Evolutionary conservation across 2,888 invertebrate genomes (phyloP).

Genomic region (Dione vanillae): DNA sequence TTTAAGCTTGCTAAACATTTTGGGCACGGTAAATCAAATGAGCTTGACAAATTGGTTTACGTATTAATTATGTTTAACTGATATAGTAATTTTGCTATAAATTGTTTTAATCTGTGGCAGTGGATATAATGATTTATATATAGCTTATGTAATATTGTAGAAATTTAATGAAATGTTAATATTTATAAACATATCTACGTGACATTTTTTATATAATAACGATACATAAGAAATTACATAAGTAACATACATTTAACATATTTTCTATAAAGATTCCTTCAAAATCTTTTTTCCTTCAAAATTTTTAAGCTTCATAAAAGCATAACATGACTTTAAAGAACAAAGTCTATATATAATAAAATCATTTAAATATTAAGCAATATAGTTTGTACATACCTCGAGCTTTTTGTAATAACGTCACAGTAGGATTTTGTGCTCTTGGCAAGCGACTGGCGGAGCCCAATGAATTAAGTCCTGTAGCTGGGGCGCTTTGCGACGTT

Average conservation of each 20-base stretch:
- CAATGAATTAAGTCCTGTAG: constrained; percentile 80
- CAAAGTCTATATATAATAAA: background rate
- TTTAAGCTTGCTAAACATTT: background rate
- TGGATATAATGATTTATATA: too few species aligned
- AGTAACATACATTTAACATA: too few species aligned
- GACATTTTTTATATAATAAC: too few species aligned
- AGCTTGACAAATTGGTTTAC: background rate
- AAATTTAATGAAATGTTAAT: too few species aligned
- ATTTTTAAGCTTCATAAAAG: too few species aligned
- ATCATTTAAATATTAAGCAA: constrained; percentile 4
- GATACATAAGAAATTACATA: too few species aligned
- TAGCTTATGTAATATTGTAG: too few species aligned
- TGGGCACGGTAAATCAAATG: background rate
- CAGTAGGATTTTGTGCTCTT: constrained; percentile 93
- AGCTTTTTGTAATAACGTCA: constrained; percentile 93
- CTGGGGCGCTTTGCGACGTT: constrained; percentile 86
- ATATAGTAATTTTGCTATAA: background rate
- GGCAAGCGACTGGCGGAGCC: constrained; percentile 86
- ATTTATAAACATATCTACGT: too few species aligned
- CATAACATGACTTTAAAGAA: too few species aligned
- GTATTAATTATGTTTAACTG: background rate
- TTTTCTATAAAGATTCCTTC: too few species aligned
- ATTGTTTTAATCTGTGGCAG: background rate
- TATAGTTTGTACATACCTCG: constrained; percentile 85
- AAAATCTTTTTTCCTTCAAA: too few species aligned